Percentiles rank a stretch among this genome's conserved stretches.
Conservation (phyloP, 2,113 vertebrate species). For the Melanocharis versteri region DNA sequence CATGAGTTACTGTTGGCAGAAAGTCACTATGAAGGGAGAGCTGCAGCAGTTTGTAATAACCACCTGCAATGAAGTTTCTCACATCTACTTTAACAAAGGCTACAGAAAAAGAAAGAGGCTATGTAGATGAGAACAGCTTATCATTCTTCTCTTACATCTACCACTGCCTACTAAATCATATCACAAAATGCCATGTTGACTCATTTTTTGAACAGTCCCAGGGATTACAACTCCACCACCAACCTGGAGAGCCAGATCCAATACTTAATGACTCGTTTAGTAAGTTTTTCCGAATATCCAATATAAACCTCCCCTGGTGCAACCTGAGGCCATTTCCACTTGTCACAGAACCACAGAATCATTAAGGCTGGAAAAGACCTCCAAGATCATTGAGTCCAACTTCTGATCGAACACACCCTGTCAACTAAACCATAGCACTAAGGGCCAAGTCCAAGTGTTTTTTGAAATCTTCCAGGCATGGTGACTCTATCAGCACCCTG, state of each 20-base stretch:
- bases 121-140: accelerated
- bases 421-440: neutral
- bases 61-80: neutral
- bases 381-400: neutral
- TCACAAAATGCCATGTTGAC: neutral
- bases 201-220: neutral
- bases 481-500: neutral
- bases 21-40: accelerated
- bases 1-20: neutral
- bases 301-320: neutral
- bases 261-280: accelerated
- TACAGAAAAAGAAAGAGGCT: neutral
- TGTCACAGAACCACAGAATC: accelerated
- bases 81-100: neutral
- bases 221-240: neutral
- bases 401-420: neutral
- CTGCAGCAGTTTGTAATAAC: neutral
- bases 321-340: neutral
- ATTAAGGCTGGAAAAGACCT: neutral
- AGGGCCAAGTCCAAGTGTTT: neutral
- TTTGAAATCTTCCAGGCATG: neutral
- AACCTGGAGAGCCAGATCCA: neutral
- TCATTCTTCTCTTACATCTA: neutral
- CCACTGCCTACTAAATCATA: neutral
- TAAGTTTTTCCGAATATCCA: neutral